Evolutionary conservation across 1,140 invertebrate genomes (phyloP).

Genomic region (Zelostemma sp.): DNA sequence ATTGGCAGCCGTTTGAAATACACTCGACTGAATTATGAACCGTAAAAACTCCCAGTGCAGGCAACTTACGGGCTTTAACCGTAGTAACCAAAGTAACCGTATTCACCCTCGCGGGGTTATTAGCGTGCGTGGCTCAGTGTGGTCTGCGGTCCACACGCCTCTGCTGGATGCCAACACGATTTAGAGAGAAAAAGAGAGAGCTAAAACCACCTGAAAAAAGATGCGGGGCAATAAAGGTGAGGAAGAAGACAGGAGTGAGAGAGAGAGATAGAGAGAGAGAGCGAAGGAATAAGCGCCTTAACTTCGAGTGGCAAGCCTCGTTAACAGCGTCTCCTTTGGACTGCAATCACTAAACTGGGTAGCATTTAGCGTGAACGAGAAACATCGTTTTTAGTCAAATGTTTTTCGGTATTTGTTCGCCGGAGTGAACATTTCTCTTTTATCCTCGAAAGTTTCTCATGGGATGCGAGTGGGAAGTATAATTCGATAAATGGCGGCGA

Average conservation of each 20-base stretch:
- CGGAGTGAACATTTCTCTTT: too few species aligned
- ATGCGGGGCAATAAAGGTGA: conserved; percentile 28
- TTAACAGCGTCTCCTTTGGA: conserved; percentile 33
- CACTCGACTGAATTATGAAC: conserved; percentile 69
- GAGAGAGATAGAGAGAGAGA: conserved; percentile 24
- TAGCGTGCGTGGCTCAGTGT: conserved; percentile 64
- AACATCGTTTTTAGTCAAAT: neutral
- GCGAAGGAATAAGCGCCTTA: conserved; percentile 30
- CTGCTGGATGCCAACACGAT: conserved; percentile 51
- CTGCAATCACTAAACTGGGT: conserved; percentile 8
- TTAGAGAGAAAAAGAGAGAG: conserved; percentile 20
- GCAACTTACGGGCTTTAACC: conserved; percentile 60
- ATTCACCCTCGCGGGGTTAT: conserved; percentile 67
- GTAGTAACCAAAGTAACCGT: conserved; percentile 59
- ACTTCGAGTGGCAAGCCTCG: conserved; percentile 40
- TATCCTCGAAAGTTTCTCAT: too few species aligned
- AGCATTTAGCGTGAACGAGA: conserved; percentile 6
- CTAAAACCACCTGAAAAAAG: conserved; percentile 19
- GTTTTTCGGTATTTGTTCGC: neutral
- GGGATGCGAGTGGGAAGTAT: neutral
- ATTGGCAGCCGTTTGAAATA: conserved; percentile 69
- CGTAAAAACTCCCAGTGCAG: conserved; percentile 65
- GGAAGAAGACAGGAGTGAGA: conserved; percentile 20
- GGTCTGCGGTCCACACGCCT: conserved; percentile 66
- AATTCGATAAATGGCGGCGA: conserved; percentile 21